These are phyloP conservation scores for Vombatus ursinus DNA, from an alignment of 2,113 vertebrate genomes.

Conservation along the genomic window DNA sequence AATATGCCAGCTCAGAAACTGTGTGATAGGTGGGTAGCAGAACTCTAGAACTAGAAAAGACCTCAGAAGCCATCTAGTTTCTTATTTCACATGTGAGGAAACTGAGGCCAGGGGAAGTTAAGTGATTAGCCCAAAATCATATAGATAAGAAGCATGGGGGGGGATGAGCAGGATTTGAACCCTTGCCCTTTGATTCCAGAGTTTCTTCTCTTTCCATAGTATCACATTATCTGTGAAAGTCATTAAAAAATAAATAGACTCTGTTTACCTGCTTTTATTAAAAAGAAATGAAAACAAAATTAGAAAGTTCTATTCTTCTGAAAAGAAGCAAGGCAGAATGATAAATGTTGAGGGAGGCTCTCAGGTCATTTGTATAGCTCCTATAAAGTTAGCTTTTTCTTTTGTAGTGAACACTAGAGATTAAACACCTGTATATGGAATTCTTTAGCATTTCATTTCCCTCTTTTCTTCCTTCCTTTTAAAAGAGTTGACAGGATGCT, in stretches of 20 bases:
- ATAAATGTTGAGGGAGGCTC: conserved; percentile 6
- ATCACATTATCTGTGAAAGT: neutral
- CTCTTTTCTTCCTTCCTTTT: conserved; percentile 22
- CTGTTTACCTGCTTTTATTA: neutral
- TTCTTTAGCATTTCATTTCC: neutral
- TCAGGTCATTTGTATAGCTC: conserved; percentile 5
- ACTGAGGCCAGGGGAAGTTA: neutral
- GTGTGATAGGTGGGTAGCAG: neutral
- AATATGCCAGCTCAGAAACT: too few relatives aligned
- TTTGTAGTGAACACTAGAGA: neutral
- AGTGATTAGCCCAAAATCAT: neutral
- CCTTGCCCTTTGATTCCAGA: neutral
- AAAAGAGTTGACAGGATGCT: conserved; percentile 25
- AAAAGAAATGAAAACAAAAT: neutral
- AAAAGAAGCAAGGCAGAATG: conserved; percentile 20
- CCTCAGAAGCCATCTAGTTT: neutral
- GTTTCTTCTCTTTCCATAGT: neutral
- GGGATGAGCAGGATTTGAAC: neutral
- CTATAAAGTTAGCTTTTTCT: neutral
- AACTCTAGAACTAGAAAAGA: neutral
- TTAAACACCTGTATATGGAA: conserved; percentile 13
- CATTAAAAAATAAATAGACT: neutral
- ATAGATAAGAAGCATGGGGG: neutral
- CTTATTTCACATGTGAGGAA: neutral
- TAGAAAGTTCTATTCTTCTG: neutral